A percentile compares a stretch with the other conserved stretches of the same genome.
Evolutionary conservation across 2,113 vertebrate genomes (phyloP).

Genomic region (Propithecus coquereli): DNA sequence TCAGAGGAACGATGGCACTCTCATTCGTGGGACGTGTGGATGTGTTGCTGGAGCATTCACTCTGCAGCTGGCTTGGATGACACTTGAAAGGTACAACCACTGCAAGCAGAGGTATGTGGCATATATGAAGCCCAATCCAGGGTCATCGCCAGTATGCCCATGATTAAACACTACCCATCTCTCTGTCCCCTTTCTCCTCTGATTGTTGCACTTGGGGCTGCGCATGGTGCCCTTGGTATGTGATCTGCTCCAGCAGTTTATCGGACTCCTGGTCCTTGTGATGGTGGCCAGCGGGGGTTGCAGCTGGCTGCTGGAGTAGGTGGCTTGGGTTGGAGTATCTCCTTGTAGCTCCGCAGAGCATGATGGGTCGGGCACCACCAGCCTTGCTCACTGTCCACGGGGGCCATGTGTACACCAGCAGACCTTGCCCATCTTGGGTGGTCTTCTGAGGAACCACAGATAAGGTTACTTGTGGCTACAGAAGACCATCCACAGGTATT

Average conservation of each 20-base stretch:
- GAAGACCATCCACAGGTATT: not conserved
- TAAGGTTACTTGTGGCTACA: not conserved
- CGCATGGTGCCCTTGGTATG: rapidly evolving
- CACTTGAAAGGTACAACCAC: not conserved
- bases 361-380: not conserved
- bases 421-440: not conserved
- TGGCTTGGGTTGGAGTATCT: not conserved
- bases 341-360: not conserved
- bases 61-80: not conserved
- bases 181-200: not conserved
- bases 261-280: not conserved
- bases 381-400: not conserved
- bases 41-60: not conserved
- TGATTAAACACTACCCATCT: not conserved
- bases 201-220: not conserved
- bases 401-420: not conserved
- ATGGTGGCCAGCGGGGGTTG: not conserved
- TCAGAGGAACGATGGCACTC: not conserved
- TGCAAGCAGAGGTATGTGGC: not conserved
- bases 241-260: not conserved
- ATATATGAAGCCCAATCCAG: not conserved
- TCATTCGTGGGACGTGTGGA: not conserved
- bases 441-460: not conserved
- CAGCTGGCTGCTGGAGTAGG: not conserved
- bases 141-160: rapidly evolving